Evolutionary conservation across 2,888 invertebrate species (phyloP), one percentile per base, ranked within the genome.

Genomic region (Tineola bisselliella): DNA sequence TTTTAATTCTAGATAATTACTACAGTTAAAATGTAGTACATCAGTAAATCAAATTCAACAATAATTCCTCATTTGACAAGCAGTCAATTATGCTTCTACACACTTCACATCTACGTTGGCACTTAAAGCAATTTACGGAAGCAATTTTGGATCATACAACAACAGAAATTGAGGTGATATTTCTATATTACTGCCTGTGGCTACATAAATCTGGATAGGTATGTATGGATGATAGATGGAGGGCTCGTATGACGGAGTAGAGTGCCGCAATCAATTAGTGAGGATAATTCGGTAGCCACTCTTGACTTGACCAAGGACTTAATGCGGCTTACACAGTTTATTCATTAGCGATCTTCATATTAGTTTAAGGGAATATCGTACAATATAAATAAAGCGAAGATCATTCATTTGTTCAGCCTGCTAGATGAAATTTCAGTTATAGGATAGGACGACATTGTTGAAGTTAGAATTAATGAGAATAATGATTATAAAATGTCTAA

Each of bases 231-330:
- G 79, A 81, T 74, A 72, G 75, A 77, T 77, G 69, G 69, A 68
- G 63, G 72, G 76, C 73, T 69, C 70, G 68, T 62, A 69, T 76
- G 80, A 82, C 76, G 77, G 75, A 82, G 79, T 77, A 69, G 69
- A 64, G 54, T 25, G 62, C 64, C 62, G 58, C 65, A 66, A 70
- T 71, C 69, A 72, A 71, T 72, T 70, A 69, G 62, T 56, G 58
- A 15, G 54, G 6, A 54, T 54, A 54, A 54, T 25, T 54, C 58
- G 33, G 58, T 58, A 33, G 33, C 58, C 58, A 54, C 54, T 54
- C 54, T 58, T 15, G 31, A 33, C 58, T 58, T 58, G 58, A 33
- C 58, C 58, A 17, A 18, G 19, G 54, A 25, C 54, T 25, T 25
- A 25, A 54, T 33, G 33, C 33, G 33, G 33, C 18, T 58, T 58